Evolutionary conservation across 2,888 invertebrate genomes (phyloP).

Genomic region (Criorhina ranunculi): DNA sequence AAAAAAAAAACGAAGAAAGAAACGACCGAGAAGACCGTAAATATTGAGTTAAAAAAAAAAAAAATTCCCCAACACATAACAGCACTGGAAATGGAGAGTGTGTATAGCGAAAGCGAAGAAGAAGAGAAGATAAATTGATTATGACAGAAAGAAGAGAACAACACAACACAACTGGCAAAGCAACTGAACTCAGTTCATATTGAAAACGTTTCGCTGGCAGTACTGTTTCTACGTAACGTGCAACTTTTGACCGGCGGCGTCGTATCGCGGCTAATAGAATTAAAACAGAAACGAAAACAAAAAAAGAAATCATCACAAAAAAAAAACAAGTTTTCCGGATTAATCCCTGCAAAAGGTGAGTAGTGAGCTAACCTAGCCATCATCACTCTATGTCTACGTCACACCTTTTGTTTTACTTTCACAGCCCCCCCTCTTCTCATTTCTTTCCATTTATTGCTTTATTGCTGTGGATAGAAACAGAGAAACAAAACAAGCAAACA

Average conservation of each 20-base stretch:
- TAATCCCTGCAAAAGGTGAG: conserved; percentile 62
- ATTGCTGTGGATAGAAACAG: conserved; percentile 9
- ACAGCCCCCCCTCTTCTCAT: conserved; percentile 1
- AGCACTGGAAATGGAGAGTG: conserved; percentile 6
- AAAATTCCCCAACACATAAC: not conserved
- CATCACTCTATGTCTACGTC: conserved; percentile 29
- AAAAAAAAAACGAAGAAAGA: not conserved
- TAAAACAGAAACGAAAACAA: conserved; percentile 34
- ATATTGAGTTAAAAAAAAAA: conserved; percentile 15
- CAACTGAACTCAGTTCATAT: conserved; percentile 50
- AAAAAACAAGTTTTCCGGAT: conserved; percentile 50
- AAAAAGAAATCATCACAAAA: not conserved
- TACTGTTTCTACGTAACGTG: not conserved
- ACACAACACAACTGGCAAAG: conserved; percentile 32
- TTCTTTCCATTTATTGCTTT: conserved; percentile 39
- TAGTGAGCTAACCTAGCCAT: conserved; percentile 54
- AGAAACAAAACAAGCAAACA: not conserved
- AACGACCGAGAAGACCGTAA: conserved; percentile 24
- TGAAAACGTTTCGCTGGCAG: conserved; percentile 63
- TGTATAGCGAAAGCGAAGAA: conserved; percentile 33
- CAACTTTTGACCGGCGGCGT: conserved; percentile 62
- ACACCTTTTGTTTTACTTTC: conserved; percentile 11
- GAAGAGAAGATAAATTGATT: conserved; percentile 66
- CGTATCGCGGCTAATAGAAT: conserved; percentile 63
- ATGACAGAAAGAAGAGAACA: conserved; percentile 54